A percentile compares a stretch with the other conserved stretches of the same genome.
phyloP scores from a whole-genome alignment of 2,888 invertebrate genomes.

The Rotaria macrura region DNA sequence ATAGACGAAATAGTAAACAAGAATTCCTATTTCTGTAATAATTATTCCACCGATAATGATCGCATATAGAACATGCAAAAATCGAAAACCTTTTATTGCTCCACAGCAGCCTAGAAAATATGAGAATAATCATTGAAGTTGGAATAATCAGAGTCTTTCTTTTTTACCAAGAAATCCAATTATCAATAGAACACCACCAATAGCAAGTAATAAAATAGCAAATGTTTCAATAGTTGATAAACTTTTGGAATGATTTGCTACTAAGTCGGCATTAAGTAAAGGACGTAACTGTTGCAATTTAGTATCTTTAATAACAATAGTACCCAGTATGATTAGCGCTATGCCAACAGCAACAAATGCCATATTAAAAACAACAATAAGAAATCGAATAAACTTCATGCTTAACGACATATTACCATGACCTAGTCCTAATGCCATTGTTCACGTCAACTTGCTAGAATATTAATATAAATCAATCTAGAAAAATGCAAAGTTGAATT shows the following conservation, averaged over 20 bases:
- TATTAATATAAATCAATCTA: neutral
- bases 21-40: conserved; percentile 24
- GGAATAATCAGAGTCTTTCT: neutral
- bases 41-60: conserved; percentile 23
- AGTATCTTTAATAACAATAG: conserved; percentile 25
- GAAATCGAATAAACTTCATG: conserved; percentile 21
- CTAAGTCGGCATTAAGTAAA: conserved; percentile 14
- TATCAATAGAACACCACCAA: neutral
- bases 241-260: neutral
- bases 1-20: conserved; percentile 18
- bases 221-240: conserved; percentile 7
- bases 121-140: neutral
- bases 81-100: conserved; percentile 26
- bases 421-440: conserved; percentile 24
- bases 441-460: neutral
- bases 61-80: conserved; percentile 23
- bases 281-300: conserved; percentile 20
- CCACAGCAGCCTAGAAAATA: conserved; percentile 31
- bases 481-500: neutral
- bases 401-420: conserved; percentile 13
- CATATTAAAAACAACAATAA: conserved; percentile 26
- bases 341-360: conserved; percentile 23
- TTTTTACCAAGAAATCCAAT: neutral
- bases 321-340: conserved; percentile 17
- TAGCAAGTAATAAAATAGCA: neutral